These are phyloP conservation scores for Colinus virginianus DNA, from an alignment of 2,113 vertebrate genomes.

Conservation along the genomic window DNA sequence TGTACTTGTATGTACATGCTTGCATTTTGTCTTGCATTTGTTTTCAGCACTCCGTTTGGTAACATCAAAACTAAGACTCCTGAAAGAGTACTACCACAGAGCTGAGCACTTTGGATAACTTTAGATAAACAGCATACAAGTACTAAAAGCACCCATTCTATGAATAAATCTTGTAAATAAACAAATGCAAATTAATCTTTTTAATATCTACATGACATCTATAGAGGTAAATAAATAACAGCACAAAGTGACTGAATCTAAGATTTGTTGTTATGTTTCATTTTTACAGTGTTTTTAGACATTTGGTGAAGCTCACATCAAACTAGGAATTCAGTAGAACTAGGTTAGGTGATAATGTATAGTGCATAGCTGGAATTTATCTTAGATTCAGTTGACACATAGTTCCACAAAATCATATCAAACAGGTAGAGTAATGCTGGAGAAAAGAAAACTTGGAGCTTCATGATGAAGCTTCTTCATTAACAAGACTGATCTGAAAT, in stretches of 20 bases:
- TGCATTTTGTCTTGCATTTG: not conserved
- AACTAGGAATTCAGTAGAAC: not conserved
- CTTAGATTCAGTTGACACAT: not conserved
- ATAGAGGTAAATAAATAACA: not conserved
- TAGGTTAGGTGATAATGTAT: not conserved
- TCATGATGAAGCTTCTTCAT: not conserved
- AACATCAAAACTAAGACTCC: not conserved
- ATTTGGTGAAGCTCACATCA: not conserved
- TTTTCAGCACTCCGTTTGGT: not conserved
- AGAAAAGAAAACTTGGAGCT: not conserved
- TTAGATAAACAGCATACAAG: not conserved
- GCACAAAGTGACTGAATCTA: not conserved
- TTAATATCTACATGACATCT: not conserved
- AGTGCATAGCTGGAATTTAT: not conserved
- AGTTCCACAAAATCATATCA: not conserved
- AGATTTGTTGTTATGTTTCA: fast-evolving
- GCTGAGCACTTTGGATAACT: not conserved
- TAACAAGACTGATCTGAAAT: not conserved
- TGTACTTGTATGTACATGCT: not conserved
- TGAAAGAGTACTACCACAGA: not conserved
- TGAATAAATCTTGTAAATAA: not conserved
- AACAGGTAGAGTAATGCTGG: not conserved
- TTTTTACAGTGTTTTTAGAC: not conserved
- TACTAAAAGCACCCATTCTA: not conserved
- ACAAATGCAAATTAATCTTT: not conserved